Percentiles rank a stretch among this genome's conserved stretches.
Conservation (phyloP, 1,140 invertebrate species). For the Calephelis nemesis region DNA sequence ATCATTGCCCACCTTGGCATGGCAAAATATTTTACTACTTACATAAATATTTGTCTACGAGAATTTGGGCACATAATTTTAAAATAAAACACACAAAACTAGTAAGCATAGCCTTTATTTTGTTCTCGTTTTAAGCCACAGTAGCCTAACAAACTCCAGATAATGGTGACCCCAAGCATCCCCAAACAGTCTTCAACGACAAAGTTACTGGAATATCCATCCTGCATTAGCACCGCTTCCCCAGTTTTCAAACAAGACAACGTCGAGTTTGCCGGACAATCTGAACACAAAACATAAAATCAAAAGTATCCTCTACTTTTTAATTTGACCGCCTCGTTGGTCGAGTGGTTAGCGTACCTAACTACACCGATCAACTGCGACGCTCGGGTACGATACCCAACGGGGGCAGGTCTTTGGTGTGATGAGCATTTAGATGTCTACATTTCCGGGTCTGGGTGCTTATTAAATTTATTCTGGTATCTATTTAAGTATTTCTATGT, state of each 20-base stretch:
- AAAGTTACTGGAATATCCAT: constrained; percentile 55
- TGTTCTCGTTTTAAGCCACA: constrained; percentile 61
- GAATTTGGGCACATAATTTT: background rate
- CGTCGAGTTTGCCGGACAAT: constrained; percentile 53
- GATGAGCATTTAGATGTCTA: too few species aligned
- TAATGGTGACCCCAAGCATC: constrained; percentile 38
- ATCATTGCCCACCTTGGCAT: too few species aligned
- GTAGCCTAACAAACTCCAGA: constrained; percentile 57
- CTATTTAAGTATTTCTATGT: too few species aligned
- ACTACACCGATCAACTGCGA: too few species aligned
- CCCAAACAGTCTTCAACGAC: constrained; percentile 52
- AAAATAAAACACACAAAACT: constrained; percentile 33
- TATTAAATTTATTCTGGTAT: too few species aligned
- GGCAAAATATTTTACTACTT: too few species aligned
- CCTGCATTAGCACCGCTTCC: constrained; percentile 46
- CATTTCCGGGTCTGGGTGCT: too few species aligned
- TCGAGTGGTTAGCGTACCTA: too few species aligned
- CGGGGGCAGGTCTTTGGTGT: too few species aligned
- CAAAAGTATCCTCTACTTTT: background rate
- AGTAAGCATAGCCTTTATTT: constrained; percentile 66
- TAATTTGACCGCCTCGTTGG: too few species aligned
- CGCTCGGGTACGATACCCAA: too few species aligned
- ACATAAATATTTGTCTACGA: too few species aligned
- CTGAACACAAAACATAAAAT: constrained; percentile 41
- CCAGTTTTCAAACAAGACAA: constrained; percentile 52